Evolutionary conservation across 2,113 vertebrate genomes (phyloP).

Genomic region (Colossoma macropomum): DNA sequence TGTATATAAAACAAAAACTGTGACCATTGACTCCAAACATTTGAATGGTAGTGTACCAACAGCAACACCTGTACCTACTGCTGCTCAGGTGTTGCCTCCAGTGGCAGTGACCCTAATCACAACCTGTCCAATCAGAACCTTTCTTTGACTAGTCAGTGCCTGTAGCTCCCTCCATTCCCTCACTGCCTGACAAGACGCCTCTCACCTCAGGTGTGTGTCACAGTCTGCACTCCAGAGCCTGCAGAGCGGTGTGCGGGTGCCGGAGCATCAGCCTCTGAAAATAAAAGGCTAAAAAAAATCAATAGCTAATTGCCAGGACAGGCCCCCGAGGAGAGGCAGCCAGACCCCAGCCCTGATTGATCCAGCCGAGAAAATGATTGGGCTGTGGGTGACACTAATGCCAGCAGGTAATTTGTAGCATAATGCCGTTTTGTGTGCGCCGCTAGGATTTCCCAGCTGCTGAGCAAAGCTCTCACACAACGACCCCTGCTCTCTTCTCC

Average conservation of each 20-base stretch:
- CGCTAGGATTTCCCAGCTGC: slow-evolving; percentile 62
- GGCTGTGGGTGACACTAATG: slow-evolving; percentile 69
- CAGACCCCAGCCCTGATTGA: slow-evolving; percentile 61
- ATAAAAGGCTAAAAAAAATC: slow-evolving; percentile 58
- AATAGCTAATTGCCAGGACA: slow-evolving; percentile 60
- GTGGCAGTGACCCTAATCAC: slow-evolving; percentile 35
- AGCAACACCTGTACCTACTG: not conserved
- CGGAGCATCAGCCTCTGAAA: slow-evolving; percentile 46
- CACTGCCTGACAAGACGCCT: slow-evolving; percentile 40
- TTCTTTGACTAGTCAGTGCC: slow-evolving; percentile 24
- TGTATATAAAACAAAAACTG: no score
- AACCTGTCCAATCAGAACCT: slow-evolving; percentile 12
- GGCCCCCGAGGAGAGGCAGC: slow-evolving; percentile 39
- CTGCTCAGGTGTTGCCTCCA: slow-evolving; percentile 32
- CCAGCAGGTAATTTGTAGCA: slow-evolving; percentile 77
- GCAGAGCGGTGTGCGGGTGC: slow-evolving; percentile 15
- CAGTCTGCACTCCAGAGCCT: slow-evolving; percentile 15
- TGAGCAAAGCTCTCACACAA: slow-evolving; percentile 46
- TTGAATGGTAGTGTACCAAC: not conserved
- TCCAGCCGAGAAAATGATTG: slow-evolving; percentile 64
- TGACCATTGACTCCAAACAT: not conserved
- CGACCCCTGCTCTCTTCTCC: slow-evolving; percentile 47
- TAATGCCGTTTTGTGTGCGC: slow-evolving; percentile 67
- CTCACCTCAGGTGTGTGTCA: slow-evolving; percentile 18
- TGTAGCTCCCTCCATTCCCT: slow-evolving; percentile 2